A percentile compares a stretch with the other conserved stretches of the same genome.
Evolutionary conservation across 2,888 invertebrate species (phyloP).

Genomic region (Oscheius sp.): DNA sequence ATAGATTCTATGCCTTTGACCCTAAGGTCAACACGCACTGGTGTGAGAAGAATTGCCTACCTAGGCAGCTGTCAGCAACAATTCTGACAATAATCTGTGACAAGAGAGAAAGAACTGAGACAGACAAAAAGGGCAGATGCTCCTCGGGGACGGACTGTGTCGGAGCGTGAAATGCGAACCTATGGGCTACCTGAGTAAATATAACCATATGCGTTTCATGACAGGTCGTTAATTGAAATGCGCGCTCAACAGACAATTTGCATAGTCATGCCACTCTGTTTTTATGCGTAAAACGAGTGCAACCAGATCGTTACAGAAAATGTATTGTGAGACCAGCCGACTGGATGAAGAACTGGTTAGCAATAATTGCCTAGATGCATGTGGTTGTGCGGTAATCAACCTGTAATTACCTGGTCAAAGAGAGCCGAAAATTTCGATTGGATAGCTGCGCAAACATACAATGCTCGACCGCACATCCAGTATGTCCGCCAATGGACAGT

Average conservation of each 20-base stretch:
- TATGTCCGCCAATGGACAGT: constrained; percentile 21
- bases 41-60: not conserved
- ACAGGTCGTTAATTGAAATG: constrained; percentile 34
- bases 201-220: constrained; percentile 34
- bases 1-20: constrained; percentile 16
- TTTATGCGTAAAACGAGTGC: not conserved
- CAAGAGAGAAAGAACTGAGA: no score
- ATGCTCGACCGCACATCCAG: constrained; percentile 25
- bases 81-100: not conserved
- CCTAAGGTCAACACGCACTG: not conserved
- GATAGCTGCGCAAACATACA: constrained; percentile 33
- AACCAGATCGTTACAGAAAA: not conserved
- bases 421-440: constrained; percentile 35
- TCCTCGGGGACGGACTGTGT: constrained; percentile 13
- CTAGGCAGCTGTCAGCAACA: not conserved
- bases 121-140: constrained; percentile 12
- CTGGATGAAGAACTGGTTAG: constrained; percentile 8
- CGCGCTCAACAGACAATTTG: constrained; percentile 11
- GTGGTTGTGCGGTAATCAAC: constrained; percentile 29
- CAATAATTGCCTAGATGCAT: constrained; percentile 25
- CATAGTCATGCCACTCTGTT: constrained; percentile 9
- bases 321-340: constrained; percentile 7
- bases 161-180: constrained; percentile 26
- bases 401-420: constrained; percentile 37
- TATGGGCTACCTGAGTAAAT: constrained; percentile 38